Evolutionary conservation across 2,888 invertebrate genomes (phyloP).

Genomic region (Gisinianus flammeolus): DNA sequence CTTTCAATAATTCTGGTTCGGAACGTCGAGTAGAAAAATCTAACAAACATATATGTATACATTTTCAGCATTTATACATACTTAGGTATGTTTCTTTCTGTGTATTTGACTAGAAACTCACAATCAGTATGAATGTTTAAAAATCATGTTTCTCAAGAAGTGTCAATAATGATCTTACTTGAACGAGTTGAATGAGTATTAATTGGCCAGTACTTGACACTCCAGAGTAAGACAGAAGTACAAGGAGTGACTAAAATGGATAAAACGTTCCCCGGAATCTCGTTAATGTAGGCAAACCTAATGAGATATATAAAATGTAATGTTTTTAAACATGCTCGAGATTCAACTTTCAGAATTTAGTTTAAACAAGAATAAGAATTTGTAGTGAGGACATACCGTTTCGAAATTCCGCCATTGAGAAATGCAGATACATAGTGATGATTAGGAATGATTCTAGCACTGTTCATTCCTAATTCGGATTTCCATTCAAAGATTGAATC

Average conservation of each 20-base stretch:
- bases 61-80: neutral
- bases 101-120: no score
- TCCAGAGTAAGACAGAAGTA: conserved; percentile 62
- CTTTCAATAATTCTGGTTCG: conserved; percentile 3
- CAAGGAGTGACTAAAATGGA: conserved; percentile 63
- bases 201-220: conserved; percentile 58
- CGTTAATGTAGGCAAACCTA: conserved; percentile 62
- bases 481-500: conserved; percentile 33
- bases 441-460: conserved; percentile 53
- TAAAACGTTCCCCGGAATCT: conserved; percentile 60
- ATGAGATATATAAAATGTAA: conserved; percentile 22
- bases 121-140: no score
- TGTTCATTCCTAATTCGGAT: conserved; percentile 34
- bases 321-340: neutral
- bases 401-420: conserved; percentile 53
- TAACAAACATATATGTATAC: conserved; percentile 43
- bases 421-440: conserved; percentile 55
- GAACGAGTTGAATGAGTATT: no score
- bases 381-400: conserved; percentile 42
- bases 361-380: neutral
- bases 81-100: no score
- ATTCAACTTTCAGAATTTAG: neutral
- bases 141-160: neutral
- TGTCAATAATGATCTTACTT: neutral
- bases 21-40: neutral